These are phyloP conservation scores for Leguminivora glycinivorella DNA, from an alignment of 1,140 invertebrate species.

Conservation along the genomic window DNA sequence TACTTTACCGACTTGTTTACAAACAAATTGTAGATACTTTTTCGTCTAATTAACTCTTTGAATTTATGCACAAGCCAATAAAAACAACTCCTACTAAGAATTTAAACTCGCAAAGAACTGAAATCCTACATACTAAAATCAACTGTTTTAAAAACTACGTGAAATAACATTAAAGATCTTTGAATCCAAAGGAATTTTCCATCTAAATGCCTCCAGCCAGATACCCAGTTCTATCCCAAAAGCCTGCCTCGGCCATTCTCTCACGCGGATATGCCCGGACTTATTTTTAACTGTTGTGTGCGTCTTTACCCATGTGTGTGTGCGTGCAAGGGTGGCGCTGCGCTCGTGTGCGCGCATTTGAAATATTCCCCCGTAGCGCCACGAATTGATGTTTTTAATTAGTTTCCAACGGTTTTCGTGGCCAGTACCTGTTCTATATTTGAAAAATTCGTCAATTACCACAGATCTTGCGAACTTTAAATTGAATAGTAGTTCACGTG, in stretches of 20 bases:
- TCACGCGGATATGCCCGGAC: conserved; percentile 64
- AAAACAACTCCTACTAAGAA: too few species aligned
- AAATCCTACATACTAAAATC: too few species aligned
- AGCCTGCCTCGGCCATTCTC: conserved; percentile 48
- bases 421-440: conserved; percentile 54
- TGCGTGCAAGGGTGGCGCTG: conserved; percentile 48
- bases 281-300: conserved; percentile 67
- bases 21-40: too few species aligned
- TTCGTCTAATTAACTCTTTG: too few species aligned
- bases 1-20: too few species aligned
- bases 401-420: conserved; percentile 72
- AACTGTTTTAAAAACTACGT: neutral
- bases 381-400: conserved; percentile 77
- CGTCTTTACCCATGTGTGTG: conserved; percentile 37
- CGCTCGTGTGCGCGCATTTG: conserved; percentile 60
- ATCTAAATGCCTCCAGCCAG: conserved; percentile 17
- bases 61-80: too few species aligned
- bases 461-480: conserved; percentile 52
- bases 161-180: neutral
- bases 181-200: neutral
- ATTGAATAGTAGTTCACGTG: conserved; percentile 61
- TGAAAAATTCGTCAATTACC: conserved; percentile 42
- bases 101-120: too few species aligned
- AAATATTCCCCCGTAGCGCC: conserved; percentile 64
- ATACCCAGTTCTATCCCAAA: conserved; percentile 37